Conservation (phyloP, 1,140 invertebrate genomes). For the Apis laboriosa region DNA sequence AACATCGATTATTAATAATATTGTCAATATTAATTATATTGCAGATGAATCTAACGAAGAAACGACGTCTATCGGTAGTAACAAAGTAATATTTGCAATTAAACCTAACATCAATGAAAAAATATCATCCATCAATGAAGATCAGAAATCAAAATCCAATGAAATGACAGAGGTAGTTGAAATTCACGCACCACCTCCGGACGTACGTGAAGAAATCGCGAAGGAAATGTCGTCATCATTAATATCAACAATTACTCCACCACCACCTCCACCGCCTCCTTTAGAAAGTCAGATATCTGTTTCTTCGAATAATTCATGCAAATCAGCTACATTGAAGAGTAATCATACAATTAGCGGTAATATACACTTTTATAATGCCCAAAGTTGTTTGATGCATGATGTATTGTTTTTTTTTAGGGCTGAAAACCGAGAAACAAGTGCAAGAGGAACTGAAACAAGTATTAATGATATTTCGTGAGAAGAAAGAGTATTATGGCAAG, state of each 20-base stretch:
- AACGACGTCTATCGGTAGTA: background rate
- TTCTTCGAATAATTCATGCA: conserved; percentile 67
- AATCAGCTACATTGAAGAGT: conserved; percentile 56
- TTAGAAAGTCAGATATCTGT: conserved; percentile 45
- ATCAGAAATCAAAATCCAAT: background rate
- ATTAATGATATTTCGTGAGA: conserved; percentile 83
- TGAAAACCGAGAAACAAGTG: conserved; percentile 80
- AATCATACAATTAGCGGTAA: conserved; percentile 55
- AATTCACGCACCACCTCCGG: conserved; percentile 34
- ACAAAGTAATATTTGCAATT: background rate
- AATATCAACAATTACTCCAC: conserved; percentile 42
- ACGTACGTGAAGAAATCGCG: background rate
- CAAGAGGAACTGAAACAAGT: conserved; percentile 87
- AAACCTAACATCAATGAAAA: background rate
- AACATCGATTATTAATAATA: background rate
- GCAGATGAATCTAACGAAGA: conserved; percentile 1
- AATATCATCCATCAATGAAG: too few relatives aligned
- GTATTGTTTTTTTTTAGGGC: conserved; percentile 38
- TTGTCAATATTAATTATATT: background rate
- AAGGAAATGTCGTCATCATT: background rate
- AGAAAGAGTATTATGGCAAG: conserved; percentile 83
- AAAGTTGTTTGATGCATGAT: background rate
- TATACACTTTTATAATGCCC: background rate
- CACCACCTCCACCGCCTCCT: conserved; percentile 38
- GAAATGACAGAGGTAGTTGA: conserved; percentile 8